phyloP scores from a whole-genome alignment of 1,140 invertebrate genomes.

The Calliopsis andreniformis region DNA sequence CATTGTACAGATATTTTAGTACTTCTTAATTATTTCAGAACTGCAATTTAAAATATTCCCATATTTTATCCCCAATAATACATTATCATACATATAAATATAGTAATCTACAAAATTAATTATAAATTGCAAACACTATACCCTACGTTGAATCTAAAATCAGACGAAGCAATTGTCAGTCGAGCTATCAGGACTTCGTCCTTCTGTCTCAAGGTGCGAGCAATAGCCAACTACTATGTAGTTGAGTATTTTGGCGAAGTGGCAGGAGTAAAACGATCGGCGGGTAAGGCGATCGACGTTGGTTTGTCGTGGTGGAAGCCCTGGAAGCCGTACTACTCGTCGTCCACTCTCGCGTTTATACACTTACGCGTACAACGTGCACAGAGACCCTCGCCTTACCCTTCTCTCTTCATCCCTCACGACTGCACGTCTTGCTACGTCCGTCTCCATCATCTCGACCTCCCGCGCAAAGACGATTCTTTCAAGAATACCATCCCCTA shows the following conservation, averaged over 20 bases:
- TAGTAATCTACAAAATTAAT: too few species aligned
- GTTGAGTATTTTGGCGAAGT: slow-evolving; percentile 65
- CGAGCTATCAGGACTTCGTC: too few species aligned
- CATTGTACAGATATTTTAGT: too few species aligned
- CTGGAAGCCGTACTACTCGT: slow-evolving; percentile 73
- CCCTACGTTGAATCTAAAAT: too few species aligned
- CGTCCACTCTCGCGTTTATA: slow-evolving; percentile 59
- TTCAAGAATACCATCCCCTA: background rate
- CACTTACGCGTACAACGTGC: slow-evolving; percentile 48
- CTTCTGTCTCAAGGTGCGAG: slow-evolving; percentile 7
- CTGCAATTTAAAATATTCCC: too few species aligned
- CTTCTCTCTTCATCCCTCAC: slow-evolving; percentile 27
- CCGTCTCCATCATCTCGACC: background rate
- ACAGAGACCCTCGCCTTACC: slow-evolving; percentile 34
- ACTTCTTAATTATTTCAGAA: too few species aligned
- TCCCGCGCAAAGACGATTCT: background rate
- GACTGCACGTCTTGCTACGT: background rate
- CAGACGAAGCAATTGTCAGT: background rate
- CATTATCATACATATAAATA: too few species aligned
- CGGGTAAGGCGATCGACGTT: slow-evolving; percentile 80
- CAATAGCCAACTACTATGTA: slow-evolving; percentile 10
- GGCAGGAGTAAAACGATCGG: slow-evolving; percentile 78
- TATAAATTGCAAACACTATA: too few species aligned
- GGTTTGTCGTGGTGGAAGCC: slow-evolving; percentile 79
- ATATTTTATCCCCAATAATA: too few species aligned